Conservation (phyloP, 2,113 vertebrate genomes). For the Oreotrochilus melanogaster region DNA sequence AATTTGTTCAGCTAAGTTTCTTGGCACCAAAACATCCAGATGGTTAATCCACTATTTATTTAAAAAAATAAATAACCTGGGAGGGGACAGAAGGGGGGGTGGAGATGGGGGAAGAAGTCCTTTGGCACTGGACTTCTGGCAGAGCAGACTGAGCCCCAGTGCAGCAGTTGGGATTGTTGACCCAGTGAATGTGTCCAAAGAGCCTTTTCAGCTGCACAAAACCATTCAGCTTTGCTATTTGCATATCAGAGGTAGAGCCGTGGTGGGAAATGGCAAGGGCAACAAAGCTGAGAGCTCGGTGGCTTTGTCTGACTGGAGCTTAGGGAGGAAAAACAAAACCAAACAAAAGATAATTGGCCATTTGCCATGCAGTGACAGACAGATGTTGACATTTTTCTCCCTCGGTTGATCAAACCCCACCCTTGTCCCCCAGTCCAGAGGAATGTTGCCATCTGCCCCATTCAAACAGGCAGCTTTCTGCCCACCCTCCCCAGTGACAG, state of each 20-base stretch:
- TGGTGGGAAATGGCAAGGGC: conserved; percentile 82
- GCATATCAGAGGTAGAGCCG: conserved; percentile 78
- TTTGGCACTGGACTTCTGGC: conserved; percentile 20
- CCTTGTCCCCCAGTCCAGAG: background rate
- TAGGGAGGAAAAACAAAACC: conserved; percentile 57
- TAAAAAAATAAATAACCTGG: background rate
- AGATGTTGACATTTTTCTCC: conserved; percentile 77
- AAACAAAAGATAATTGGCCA: conserved; percentile 75
- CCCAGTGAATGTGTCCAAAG: conserved; percentile 70
- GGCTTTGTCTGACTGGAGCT: conserved; percentile 78
- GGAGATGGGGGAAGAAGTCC: background rate
- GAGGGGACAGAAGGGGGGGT: background rate
- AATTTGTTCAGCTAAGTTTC: conserved; percentile 44
- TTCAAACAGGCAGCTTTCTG: background rate
- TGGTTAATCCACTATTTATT: conserved; percentile 50
- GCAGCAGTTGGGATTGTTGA: conserved; percentile 64
- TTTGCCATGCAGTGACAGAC: conserved; percentile 70
- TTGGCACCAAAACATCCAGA: conserved; percentile 51
- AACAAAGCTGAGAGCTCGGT: conserved; percentile 61
- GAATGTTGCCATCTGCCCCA: background rate
- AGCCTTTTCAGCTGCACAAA: conserved; percentile 76
- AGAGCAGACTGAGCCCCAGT: conserved; percentile 36
- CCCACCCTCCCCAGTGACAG: background rate
- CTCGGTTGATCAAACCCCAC: conserved; percentile 31
- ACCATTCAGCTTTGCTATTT: conserved; percentile 73